Evolutionary conservation across 2,888 invertebrate species (phyloP).

Genomic region (Lochmaea crataegi): DNA sequence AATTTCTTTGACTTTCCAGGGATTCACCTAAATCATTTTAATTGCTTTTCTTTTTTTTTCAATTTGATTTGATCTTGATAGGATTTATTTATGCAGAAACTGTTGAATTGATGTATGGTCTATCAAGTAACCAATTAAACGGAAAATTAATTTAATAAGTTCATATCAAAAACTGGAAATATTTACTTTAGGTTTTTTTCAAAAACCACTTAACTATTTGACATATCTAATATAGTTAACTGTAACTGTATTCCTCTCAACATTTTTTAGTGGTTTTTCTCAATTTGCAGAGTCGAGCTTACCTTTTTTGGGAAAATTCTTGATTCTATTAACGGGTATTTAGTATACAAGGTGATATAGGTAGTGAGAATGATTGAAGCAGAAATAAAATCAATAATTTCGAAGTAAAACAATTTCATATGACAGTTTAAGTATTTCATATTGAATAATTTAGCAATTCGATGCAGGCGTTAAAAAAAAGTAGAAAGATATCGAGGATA

Average conservation of each 20-base stretch:
- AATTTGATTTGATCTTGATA: too few species aligned
- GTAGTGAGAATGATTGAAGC: background rate
- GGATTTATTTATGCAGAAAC: too few species aligned
- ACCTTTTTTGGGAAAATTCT: background rate
- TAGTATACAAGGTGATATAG: background rate
- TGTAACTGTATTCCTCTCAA: background rate
- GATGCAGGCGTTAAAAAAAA: too few species aligned
- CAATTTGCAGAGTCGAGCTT: background rate
- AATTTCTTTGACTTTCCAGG: too few species aligned
- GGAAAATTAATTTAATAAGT: background rate
- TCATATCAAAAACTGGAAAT: background rate
- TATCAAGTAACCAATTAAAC: conserved; percentile 2
- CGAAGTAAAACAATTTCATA: too few species aligned
- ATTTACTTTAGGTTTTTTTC: background rate
- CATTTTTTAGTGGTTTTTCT: background rate
- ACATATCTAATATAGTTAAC: background rate
- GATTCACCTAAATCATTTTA: too few species aligned
- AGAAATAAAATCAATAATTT: too few species aligned
- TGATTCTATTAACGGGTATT: background rate
- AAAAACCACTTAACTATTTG: background rate
- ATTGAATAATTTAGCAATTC: too few species aligned
- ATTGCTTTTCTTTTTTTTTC: too few species aligned
- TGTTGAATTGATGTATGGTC: too few species aligned
- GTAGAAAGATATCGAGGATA: too few species aligned
- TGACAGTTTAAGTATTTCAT: too few species aligned